These are phyloP conservation scores for Smittia aterrima DNA, from an alignment of 2,888 invertebrate genomes.

Conservation along the genomic window DNA sequence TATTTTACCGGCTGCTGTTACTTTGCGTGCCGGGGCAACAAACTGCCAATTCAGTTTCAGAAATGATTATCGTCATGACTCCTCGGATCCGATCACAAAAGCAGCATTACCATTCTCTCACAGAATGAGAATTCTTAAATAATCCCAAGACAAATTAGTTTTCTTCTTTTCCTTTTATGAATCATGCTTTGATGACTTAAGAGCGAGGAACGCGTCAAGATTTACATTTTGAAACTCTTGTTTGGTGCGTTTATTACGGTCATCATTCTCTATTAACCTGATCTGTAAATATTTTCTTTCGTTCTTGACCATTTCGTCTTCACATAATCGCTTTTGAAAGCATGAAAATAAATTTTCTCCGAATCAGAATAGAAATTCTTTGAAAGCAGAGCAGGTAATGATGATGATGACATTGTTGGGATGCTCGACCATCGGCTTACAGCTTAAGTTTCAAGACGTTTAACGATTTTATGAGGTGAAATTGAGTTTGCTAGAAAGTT, in stretches of 20 bases:
- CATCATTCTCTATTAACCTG: conserved; percentile 25
- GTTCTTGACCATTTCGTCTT: conserved; percentile 2
- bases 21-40: not conserved
- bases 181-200: conserved; percentile 32
- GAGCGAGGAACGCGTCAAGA: not conserved
- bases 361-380: not conserved
- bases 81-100: not conserved
- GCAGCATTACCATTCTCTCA: not conserved
- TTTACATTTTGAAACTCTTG: conserved; percentile 30
- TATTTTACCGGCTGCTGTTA: not conserved
- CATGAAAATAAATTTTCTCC: not conserved
- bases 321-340: not conserved
- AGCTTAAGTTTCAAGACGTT: too few relatives aligned
- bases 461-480: too few relatives aligned
- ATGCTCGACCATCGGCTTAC: not conserved
- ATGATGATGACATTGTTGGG: not conserved
- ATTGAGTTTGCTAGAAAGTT: too few relatives aligned
- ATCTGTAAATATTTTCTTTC: not conserved
- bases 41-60: not conserved
- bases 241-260: conserved; percentile 40
- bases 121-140: not conserved
- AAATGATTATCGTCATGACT: conserved; percentile 5
- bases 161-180: not conserved
- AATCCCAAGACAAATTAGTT: conserved; percentile 29
- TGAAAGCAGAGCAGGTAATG: not conserved